Evolutionary conservation across 1,140 invertebrate genomes (phyloP).

Genomic region (Brachystomella parvula): DNA sequence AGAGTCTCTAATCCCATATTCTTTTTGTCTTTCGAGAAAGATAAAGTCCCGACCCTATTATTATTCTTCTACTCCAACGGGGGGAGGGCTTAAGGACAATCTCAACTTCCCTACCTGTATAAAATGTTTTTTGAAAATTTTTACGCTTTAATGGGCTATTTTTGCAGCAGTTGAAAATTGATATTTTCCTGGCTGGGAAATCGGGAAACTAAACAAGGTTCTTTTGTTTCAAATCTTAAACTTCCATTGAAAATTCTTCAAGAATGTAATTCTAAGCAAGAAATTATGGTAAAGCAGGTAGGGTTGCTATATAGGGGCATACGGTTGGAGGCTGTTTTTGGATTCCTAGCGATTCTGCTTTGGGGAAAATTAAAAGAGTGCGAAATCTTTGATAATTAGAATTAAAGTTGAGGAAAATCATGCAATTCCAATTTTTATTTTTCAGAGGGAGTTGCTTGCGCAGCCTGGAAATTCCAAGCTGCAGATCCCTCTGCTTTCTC

Average conservation of each 20-base stretch:
- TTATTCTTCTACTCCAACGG: too few relatives aligned
- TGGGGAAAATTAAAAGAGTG: neutral
- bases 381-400: neutral
- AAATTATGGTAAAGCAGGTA: too few relatives aligned
- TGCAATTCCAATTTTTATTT: neutral
- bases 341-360: neutral
- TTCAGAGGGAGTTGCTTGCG: neutral
- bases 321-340: neutral
- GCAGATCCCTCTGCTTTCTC: neutral
- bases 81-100: neutral
- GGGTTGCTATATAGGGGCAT: too few relatives aligned
- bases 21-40: neutral
- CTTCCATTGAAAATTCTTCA: too few relatives aligned
- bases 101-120: neutral
- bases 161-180: neutral
- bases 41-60: neutral
- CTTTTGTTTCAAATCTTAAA: too few relatives aligned
- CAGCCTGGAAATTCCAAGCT: neutral
- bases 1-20: neutral
- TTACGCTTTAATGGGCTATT: neutral
- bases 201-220: too few relatives aligned
- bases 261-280: too few relatives aligned
- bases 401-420: neutral
- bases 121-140: neutral
- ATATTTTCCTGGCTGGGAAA: too few relatives aligned